Evolutionary conservation across 2,113 vertebrate genomes (phyloP).

Genomic region (Girardinichthys multiradiatus): DNA sequence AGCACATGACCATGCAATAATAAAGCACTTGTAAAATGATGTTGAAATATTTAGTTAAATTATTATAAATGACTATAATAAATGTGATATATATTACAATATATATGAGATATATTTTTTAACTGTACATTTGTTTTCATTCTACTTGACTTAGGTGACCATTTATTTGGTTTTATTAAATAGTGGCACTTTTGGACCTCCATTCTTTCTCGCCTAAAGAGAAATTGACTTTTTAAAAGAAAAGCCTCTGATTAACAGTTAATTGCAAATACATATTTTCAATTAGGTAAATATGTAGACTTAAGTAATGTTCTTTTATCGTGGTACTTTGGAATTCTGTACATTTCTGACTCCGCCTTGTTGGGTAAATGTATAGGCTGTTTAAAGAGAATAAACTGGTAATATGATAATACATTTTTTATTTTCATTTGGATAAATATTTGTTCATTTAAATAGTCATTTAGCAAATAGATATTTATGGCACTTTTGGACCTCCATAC

Average conservation of each 20-base stretch:
- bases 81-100: too few relatives aligned
- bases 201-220: not conserved
- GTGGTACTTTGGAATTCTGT: not conserved
- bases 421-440: too few relatives aligned
- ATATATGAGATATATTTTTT: too few relatives aligned
- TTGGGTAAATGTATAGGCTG: not conserved
- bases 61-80: not conserved
- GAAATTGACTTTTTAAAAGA: not conserved
- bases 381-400: not conserved
- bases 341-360: not conserved
- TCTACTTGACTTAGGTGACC: too few relatives aligned
- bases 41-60: not conserved
- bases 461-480: not conserved
- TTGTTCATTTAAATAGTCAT: too few relatives aligned
- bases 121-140: too few relatives aligned
- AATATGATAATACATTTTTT: too few relatives aligned
- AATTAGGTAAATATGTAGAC: too few relatives aligned
- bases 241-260: not conserved
- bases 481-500: not conserved
- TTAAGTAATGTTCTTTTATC: too few relatives aligned
- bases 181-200: not conserved
- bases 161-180: too few relatives aligned
- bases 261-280: too few relatives aligned
- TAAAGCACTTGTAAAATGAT: not conserved
- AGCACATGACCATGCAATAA: not conserved